Base-by-base conservation (phyloP, 2,797 vertebrate species). In the Vultur gryphus region DNA sequence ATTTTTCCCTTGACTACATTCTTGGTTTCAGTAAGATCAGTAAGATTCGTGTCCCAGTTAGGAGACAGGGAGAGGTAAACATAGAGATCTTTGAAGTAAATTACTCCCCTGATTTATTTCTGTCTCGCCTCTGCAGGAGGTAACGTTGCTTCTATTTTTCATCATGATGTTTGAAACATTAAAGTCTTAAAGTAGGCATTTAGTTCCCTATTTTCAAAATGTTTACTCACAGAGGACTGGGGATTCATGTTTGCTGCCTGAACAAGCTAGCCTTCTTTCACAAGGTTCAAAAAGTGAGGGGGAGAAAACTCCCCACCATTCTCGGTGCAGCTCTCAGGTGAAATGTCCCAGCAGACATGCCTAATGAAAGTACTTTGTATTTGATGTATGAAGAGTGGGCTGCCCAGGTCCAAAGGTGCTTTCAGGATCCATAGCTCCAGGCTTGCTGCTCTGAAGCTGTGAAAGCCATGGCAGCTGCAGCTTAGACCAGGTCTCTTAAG, bases 21-120 rank as follows among this genome's bases (percentile, higher is more conserved):
- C 79, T 83, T 86, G 58, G 76, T 84, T 93, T 94, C 84, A 84
- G 89, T 37, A 37, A 37, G 10, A 37, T 93, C 79, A 76, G 72
- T 48, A 92, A 89, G 93, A 88, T 78, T 93, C 87, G 84, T 96
- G 82, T 95, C 90, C 95, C 71, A 79, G 89, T 87, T 90, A 90
- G 89, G n/a, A 96, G 84, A 87, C 80, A 87, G 44, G 78, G 71
- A 80, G 88, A 86, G 78, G 95, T 82, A 97, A 97, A 97, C 90
- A 93, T 3, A 84, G 59, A 97, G 94, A 92, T 78, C 90, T 97
- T 93, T 97, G 94, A 97, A 94, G 93, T 94, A 96, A 97, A 96
- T 96, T 95, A 90, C 90, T 95, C 75, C 62, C 71, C 93, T 92
- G 93, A 97, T 97, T 97, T 97, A 97, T 97, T 97, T 96, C 91